These are phyloP conservation scores for Stichopus horrens DNA, from an alignment of 53 echinoderm and acorn worm species.

Conservation along the genomic window DNA sequence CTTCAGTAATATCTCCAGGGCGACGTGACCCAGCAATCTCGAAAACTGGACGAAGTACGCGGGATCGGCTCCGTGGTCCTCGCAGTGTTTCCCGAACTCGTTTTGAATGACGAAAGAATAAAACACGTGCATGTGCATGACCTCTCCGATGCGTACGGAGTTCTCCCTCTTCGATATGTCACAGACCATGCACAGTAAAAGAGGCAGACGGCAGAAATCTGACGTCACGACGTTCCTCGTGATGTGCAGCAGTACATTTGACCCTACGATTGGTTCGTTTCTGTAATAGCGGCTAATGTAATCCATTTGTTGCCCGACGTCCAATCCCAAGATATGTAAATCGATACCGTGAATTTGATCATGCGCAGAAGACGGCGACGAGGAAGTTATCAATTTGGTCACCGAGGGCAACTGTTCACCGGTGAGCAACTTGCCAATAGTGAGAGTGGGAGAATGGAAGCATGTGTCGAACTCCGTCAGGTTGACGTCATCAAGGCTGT, in stretches of 20 bases:
- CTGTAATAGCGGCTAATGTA: background rate
- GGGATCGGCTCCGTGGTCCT: background rate
- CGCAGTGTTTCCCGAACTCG: conserved; percentile 25
- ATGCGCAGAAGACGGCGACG: background rate
- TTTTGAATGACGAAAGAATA: conserved; percentile 38
- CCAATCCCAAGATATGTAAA: background rate
- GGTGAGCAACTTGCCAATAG: conserved; percentile 19
- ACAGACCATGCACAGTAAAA: conserved; percentile 28
- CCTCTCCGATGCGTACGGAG: conserved; percentile 19
- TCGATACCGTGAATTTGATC: background rate
- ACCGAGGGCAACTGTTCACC: background rate
- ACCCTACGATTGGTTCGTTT: conserved; percentile 18
- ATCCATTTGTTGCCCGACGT: background rate
- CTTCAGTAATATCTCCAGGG: conserved; percentile 23
- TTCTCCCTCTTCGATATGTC: conserved; percentile 25
- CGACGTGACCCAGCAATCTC: conserved; percentile 13
- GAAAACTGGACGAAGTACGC: conserved; percentile 20
- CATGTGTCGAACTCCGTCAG: background rate
- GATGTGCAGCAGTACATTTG: conserved; percentile 34
- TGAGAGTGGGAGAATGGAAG: background rate
- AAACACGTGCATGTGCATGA: conserved; percentile 24
- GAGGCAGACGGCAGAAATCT: conserved; percentile 30
- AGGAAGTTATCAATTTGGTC: conserved; percentile 20
- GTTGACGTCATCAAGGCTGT: conserved; percentile 24
- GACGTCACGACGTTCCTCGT: background rate